Evolutionary conservation across 1,140 invertebrate species (phyloP), one percentile per base, ranked within the genome.

Genomic region (Aphidius ervi): DNA sequence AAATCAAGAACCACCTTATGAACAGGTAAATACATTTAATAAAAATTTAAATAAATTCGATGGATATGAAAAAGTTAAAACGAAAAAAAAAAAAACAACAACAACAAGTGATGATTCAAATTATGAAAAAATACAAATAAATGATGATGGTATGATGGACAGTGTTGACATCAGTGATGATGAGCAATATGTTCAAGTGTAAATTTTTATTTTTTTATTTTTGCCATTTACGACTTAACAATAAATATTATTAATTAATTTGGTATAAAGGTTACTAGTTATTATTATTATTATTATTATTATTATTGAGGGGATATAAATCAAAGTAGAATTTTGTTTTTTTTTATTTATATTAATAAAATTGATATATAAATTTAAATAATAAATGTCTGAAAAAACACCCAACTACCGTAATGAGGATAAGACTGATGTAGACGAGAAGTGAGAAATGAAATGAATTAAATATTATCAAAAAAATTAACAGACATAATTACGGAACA

Each of bases 1-100:
- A 10, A 62, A 59, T 41, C 68, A 71, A 40, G 79, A 82, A 6
- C 79, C 81, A 9, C 79, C 81, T 4, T 82, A 82, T 59, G 80
- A 81, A 41, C 72, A 74, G 64, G 69, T 82, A 3, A 70, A 71
- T 40, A 71, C 65, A 53, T 75, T 74, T n/a, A 65, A 68, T 9
- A 20, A 53, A 37, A 42, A 60, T 10, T 56, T 64, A 49, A 61
- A 59, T 37, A 42, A 40, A 4, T 16, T 16, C 16, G 67, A 67
- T 8, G 72, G 66, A 8, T 77, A 77, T 42, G 74, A 75, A n/a
- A 73, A 73, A 59, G 68, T 76, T 48, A 68, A 65, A 6, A 66
- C 66, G 0, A 61, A 16, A 16, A 16, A 16, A 16, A 16, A 16
- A 16, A 16, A 0, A 16, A 16, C 16, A 16, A 16, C 16, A 16